Percentiles rank a stretch among this genome's conserved stretches.
phyloP scores from a whole-genome alignment of 2,888 invertebrate genomes.

The Platerodrilus igneus region DNA sequence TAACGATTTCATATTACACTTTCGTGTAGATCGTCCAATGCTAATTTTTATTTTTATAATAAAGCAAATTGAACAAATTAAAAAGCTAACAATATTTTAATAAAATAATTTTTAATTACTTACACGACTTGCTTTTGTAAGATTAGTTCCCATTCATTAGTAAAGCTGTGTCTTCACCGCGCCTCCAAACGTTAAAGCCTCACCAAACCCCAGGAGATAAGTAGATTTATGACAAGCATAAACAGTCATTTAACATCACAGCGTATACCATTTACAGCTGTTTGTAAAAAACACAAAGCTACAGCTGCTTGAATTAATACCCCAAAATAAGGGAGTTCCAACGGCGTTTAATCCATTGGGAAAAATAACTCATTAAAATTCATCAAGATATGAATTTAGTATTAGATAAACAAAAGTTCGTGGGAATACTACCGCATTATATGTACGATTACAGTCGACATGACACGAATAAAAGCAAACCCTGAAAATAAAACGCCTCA shows the following conservation, averaged over 20 bases:
- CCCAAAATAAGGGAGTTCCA: too few species aligned
- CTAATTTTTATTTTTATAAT: too few species aligned
- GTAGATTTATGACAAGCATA: constrained; percentile 14
- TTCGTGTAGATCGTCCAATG: too few species aligned
- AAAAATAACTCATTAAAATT: constrained; percentile 35
- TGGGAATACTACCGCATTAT: constrained; percentile 23
- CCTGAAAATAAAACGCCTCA: constrained; percentile 16
- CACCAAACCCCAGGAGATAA: constrained; percentile 9
- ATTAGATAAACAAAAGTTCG: constrained; percentile 27
- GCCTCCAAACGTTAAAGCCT: constrained; percentile 6
- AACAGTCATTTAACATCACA: constrained; percentile 16
- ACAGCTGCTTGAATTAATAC: too few species aligned
- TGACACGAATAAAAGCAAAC: constrained; percentile 22
- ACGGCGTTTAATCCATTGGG: constrained; percentile 30
- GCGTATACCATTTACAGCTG: too few species aligned
- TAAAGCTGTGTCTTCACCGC: constrained; percentile 16
- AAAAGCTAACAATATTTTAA: too few species aligned
- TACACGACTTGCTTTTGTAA: constrained; percentile 50
- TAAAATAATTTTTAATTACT: too few species aligned
- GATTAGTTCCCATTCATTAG: constrained; percentile 52
- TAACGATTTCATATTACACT: too few species aligned
- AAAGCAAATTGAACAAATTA: too few species aligned
- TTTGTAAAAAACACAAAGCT: too few species aligned
- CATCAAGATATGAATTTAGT: constrained; percentile 35
- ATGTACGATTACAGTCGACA: constrained; percentile 26